Evolutionary conservation across 1,140 invertebrate species (phyloP).

Genomic region (Lanistes nyassanus): DNA sequence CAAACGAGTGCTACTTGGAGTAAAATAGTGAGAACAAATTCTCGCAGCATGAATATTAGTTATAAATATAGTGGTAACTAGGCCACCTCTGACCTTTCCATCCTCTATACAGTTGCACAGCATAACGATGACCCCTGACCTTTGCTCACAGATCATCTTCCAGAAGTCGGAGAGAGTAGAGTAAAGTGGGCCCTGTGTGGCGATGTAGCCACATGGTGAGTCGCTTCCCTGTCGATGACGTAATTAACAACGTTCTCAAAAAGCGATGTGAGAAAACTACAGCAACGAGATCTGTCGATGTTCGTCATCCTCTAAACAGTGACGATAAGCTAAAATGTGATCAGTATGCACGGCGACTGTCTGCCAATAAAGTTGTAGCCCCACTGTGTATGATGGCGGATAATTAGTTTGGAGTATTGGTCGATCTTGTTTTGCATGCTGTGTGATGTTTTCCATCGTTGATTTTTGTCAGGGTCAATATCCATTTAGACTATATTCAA

Average conservation of each 20-base stretch:
- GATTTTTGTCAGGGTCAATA: no score
- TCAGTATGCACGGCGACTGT: background rate
- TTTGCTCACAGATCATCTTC: conserved; percentile 97
- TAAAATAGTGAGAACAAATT: no score
- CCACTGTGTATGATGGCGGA: background rate
- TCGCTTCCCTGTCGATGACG: conserved; percentile 78
- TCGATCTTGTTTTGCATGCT: background rate
- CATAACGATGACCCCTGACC: conserved; percentile 88
- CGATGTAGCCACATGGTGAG: conserved; percentile 93
- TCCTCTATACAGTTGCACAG: conserved; percentile 87
- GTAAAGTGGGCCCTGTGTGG: conserved; percentile 87
- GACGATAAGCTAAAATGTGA: background rate
- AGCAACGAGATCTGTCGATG: background rate
- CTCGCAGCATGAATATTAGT: no score
- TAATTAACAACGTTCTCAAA: background rate
- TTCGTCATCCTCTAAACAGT: background rate
- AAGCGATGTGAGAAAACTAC: no score
- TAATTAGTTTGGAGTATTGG: background rate
- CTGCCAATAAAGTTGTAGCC: background rate
- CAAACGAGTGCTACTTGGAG: no score
- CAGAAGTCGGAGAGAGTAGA: conserved; percentile 91
- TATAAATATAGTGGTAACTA: no score
- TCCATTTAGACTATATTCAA: no score
- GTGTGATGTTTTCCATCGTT: no score
- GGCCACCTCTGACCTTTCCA: conserved; percentile 76